Conservation (phyloP, 2,888 invertebrate genomes). For the Pyralis farinalis region DNA sequence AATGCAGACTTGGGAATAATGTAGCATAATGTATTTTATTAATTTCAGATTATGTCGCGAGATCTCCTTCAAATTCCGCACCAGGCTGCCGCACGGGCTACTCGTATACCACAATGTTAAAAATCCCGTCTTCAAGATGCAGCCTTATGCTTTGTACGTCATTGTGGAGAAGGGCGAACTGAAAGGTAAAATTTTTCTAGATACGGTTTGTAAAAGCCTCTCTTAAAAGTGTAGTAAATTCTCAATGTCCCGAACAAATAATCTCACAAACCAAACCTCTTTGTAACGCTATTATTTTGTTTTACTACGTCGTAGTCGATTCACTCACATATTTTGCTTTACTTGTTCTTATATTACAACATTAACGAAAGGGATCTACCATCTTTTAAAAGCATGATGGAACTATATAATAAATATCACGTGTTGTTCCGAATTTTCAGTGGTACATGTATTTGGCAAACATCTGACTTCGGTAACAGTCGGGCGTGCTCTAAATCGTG, state of each 20-base stretch:
- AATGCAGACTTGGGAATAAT: too few species aligned
- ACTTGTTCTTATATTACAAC: too few species aligned
- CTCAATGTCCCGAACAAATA: too few species aligned
- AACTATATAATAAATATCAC: too few species aligned
- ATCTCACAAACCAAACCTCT: too few species aligned
- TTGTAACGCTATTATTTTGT: too few species aligned
- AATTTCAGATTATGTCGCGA: slow-evolving; percentile 89
- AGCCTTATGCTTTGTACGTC: slow-evolving; percentile 94
- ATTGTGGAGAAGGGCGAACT: slow-evolving; percentile 95
- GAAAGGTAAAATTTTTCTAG: slow-evolving; percentile 79
- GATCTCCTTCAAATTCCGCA: slow-evolving; percentile 94
- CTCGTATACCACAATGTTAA: slow-evolving; percentile 95
- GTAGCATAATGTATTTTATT: background rate
- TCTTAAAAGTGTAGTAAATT: too few species aligned
- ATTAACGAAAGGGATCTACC: too few species aligned
- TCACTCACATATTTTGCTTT: too few species aligned
- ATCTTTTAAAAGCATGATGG: too few species aligned
- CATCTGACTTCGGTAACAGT: slow-evolving; percentile 91
- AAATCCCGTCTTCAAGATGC: slow-evolving; percentile 90
- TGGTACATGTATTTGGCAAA: slow-evolving; percentile 95
- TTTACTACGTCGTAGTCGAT: too few species aligned
- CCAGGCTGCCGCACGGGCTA: slow-evolving; percentile 92
- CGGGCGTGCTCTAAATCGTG: slow-evolving; percentile 92
- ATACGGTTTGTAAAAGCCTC: too few species aligned
- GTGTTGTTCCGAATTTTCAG: slow-evolving; percentile 53